A percentile compares a stretch with the other conserved stretches of the same genome.
These are phyloP conservation scores for Charaxes varanes DNA, from an alignment of 1,140 invertebrate genomes.

Conservation along the genomic window DNA sequence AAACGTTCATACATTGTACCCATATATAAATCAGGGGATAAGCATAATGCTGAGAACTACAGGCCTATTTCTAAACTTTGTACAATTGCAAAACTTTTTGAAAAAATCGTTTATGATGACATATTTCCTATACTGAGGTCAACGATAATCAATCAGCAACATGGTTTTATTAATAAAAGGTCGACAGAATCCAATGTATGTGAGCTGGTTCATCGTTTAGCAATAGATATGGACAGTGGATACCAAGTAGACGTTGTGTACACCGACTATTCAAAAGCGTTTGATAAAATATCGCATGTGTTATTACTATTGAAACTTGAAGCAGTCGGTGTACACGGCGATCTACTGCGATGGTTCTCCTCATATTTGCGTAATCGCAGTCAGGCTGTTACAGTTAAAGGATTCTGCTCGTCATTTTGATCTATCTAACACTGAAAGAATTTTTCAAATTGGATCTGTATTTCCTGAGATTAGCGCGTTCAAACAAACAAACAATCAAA, in stretches of 20 bases:
- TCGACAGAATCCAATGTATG: conserved; percentile 14
- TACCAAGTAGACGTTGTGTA: not conserved
- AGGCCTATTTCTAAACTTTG: conserved; percentile 18
- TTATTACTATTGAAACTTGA: too few relatives aligned
- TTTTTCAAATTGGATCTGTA: too few relatives aligned
- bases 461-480: too few relatives aligned
- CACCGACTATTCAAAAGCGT: too few relatives aligned
- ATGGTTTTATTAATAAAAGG: conserved; percentile 8
- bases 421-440: too few relatives aligned
- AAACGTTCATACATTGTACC: conserved; percentile 17
- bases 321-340: too few relatives aligned
- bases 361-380: too few relatives aligned
- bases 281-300: too few relatives aligned
- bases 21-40: conserved; percentile 17
- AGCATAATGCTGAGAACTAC: conserved; percentile 17
- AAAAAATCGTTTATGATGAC: conserved; percentile 16
- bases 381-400: too few relatives aligned
- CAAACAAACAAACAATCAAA: too few relatives aligned
- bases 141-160: conserved; percentile 8
- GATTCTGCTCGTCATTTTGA: too few relatives aligned
- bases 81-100: conserved; percentile 9
- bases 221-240: conserved; percentile 4
- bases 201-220: conserved; percentile 4
- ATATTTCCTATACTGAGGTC: conserved; percentile 4
- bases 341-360: too few relatives aligned